phyloP scores from a whole-genome alignment of 2,113 vertebrate genomes.

The Gobio gobio region DNA sequence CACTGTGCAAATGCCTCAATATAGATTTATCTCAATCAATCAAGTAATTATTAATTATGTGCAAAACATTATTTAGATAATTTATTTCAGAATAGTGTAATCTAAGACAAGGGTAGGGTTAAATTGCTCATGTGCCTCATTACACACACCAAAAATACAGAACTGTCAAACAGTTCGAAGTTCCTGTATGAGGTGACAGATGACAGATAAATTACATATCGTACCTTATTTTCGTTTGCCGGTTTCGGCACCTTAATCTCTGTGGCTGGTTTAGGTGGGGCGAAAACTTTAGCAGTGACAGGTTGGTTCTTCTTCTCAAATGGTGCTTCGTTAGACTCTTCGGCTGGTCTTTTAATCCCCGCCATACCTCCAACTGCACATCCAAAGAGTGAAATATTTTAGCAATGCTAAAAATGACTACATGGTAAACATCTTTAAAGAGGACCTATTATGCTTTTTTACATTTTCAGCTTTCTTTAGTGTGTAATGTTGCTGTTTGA shows the following conservation, averaged over 20 bases:
- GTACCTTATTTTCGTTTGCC: conserved; percentile 4
- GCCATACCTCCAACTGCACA: conserved; percentile 86
- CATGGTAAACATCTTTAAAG: no score
- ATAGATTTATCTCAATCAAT: not conserved
- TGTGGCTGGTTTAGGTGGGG: conserved; percentile 58
- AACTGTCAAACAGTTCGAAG: not conserved
- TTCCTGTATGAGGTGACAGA: not conserved
- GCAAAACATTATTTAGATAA: not conserved
- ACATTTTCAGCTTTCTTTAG: no score
- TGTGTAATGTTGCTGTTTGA: no score
- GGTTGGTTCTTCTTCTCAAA: conserved; percentile 82
- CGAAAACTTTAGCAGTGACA: conserved; percentile 62
- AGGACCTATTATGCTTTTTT: no score
- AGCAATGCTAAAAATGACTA: not conserved
- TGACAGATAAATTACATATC: not conserved
- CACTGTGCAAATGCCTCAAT: not conserved
- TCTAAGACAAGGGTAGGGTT: not conserved
- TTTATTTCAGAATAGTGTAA: not conserved
- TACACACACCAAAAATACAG: not conserved
- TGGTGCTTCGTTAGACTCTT: conserved; percentile 69
- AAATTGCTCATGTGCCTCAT: not conserved
- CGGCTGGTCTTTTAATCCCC: conserved; percentile 85
- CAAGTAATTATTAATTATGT: no score
- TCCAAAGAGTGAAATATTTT: not conserved
- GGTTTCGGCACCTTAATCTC: conserved; percentile 48